phyloP scores from a whole-genome alignment of 2,888 invertebrate genomes.

The Zaprionus obscuricornis region DNA sequence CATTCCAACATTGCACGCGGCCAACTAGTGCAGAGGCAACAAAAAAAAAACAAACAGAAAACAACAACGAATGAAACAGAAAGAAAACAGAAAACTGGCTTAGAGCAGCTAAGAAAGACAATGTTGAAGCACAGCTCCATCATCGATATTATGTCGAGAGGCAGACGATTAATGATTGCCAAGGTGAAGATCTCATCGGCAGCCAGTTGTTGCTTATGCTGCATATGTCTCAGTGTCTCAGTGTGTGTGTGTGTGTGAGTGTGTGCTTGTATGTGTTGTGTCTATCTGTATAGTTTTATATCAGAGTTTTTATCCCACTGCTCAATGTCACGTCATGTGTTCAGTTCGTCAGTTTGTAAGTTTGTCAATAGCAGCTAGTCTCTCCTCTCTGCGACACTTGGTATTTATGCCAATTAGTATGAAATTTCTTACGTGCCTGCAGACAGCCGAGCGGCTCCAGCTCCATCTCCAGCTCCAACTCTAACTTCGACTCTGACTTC shows the following conservation, averaged over 20 bases:
- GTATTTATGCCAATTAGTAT: constrained; percentile 83
- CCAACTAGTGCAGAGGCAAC: constrained; percentile 60
- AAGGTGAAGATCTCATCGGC: constrained; percentile 81
- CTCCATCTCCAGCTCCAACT: constrained; percentile 28
- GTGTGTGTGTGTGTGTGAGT: neutral
- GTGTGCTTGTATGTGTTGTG: constrained; percentile 6
- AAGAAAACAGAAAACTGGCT: constrained; percentile 40
- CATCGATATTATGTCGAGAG: constrained; percentile 82
- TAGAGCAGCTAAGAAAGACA: constrained; percentile 38
- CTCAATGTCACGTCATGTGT: constrained; percentile 69
- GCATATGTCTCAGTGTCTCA: neutral
- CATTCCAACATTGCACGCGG: constrained; percentile 79
- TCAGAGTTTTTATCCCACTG: constrained; percentile 41
- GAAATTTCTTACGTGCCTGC: constrained; percentile 81
- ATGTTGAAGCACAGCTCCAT: constrained; percentile 61
- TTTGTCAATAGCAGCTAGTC: constrained; percentile 43
- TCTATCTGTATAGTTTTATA: no score
- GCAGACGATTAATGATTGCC: constrained; percentile 82
- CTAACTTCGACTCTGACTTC: constrained; percentile 26
- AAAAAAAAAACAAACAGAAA: constrained; percentile 31
- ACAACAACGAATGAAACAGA: constrained; percentile 10
- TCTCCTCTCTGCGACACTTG: constrained; percentile 78
- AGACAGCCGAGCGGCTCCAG: constrained; percentile 47
- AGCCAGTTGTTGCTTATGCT: constrained; percentile 42
- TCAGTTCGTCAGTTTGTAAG: constrained; percentile 59